Percentiles rank a stretch among this genome's conserved stretches.
Conservation (phyloP, 2,888 invertebrate species). For the Baronia brevicornis region DNA sequence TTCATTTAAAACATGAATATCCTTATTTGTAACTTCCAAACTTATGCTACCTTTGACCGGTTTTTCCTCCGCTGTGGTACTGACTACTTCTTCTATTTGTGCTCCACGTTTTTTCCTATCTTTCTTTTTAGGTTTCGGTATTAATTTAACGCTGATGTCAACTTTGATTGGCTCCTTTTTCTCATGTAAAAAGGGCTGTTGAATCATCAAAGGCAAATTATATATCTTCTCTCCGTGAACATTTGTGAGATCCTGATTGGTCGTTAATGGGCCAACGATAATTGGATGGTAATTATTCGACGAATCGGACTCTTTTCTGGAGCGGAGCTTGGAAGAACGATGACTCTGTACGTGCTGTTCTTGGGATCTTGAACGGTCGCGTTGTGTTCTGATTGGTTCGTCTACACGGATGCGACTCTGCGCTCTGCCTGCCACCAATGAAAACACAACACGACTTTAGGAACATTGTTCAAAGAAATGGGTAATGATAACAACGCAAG, state of each 20-base stretch:
- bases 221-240: constrained; percentile 59
- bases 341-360: constrained; percentile 47
- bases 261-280: constrained; percentile 66
- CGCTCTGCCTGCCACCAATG: constrained; percentile 75
- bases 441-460: constrained; percentile 76
- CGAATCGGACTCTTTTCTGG: constrained; percentile 75
- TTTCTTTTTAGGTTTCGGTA: constrained; percentile 76
- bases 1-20: constrained; percentile 52
- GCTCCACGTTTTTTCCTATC: constrained; percentile 53
- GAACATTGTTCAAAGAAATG: constrained; percentile 41
- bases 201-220: constrained; percentile 70
- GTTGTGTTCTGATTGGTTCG: constrained; percentile 76
- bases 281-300: constrained; percentile 70
- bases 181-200: constrained; percentile 77
- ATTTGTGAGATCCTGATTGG: constrained; percentile 67
- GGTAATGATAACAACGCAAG: constrained; percentile 58
- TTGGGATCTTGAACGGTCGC: constrained; percentile 63
- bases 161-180: constrained; percentile 85
- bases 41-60: constrained; percentile 59
- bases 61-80: constrained; percentile 39
- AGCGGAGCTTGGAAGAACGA: constrained; percentile 60
- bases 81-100: constrained; percentile 43
- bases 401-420: constrained; percentile 72
- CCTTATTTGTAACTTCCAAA: constrained; percentile 59
- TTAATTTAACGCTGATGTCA: constrained; percentile 84